Base-by-base conservation (phyloP, 2,888 invertebrate genomes). In the Caenorhabditis afra region DNA sequence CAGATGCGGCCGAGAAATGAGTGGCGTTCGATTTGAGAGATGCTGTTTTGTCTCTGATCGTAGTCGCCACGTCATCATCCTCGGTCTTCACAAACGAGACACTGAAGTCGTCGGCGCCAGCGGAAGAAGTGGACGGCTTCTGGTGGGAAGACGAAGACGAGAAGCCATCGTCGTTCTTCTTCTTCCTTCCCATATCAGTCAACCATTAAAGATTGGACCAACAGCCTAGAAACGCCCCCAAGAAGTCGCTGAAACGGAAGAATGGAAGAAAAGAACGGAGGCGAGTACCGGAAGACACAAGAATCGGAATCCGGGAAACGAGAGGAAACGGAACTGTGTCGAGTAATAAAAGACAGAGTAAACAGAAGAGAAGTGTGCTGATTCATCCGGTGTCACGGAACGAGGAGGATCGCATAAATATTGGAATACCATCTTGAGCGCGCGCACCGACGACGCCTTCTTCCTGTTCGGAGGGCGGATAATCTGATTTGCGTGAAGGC, bases 1-100 rank as follows among this genome's bases (percentile, higher is more conserved):
- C 61, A 37, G 79, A 68, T n/a, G 70, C 64, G 20, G 71, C 71
- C 23, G 78, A 67, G 41, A 77, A 70, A 49, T 77, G 65, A 3
- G 83, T 83, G 18, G 79, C 76, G 10, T 68, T 81, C 29, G 83
- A 83, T 35, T 83, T 81, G 16, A 83, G 61, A 35, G 81, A 81
- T 2, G 79, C 77, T 4, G 83, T 83, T 53, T 81, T 77, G 35
- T 83, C 80, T 4, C 66, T 29, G 35, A 83, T 68, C 18, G 73
- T 67, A 0, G 79, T 52, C 16, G 64, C 44, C 62, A 59, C 70
- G 29, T 62, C 62, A 39, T 68, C 68, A 18, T 64, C 77, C 37
- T 70, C 58, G 10, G 65, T 22, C 41, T 68, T 77, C 12, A 77
- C 77, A 41, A 77, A 77, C 3, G 62, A 62, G 0, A 77, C 77